Evolutionary conservation across 2,888 invertebrate genomes (phyloP).

Genomic region (Pandemis corylana): DNA sequence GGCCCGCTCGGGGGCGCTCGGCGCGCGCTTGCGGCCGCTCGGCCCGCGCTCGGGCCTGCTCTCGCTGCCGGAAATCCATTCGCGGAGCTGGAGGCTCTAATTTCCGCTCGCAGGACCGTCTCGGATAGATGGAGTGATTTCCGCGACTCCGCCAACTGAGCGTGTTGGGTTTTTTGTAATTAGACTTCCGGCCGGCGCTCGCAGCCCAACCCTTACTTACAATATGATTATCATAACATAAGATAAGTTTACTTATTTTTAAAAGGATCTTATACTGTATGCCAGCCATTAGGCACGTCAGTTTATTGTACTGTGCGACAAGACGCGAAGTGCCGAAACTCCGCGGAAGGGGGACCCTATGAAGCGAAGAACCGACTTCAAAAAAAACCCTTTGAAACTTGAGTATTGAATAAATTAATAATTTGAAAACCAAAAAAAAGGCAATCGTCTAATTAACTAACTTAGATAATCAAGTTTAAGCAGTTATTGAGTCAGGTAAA

Average conservation of each 20-base stretch:
- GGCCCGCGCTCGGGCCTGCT: slow-evolving; percentile 24
- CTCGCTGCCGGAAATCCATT: slow-evolving; percentile 64
- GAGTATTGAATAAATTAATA: no score
- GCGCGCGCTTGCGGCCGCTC: slow-evolving; percentile 7
- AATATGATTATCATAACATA: slow-evolving; percentile 9
- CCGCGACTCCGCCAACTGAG: slow-evolving; percentile 27
- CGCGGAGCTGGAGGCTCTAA: slow-evolving; percentile 63
- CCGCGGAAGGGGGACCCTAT: no score
- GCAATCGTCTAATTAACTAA: no score
- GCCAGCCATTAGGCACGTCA: no score
- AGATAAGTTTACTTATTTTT: neutral
- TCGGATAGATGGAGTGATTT: slow-evolving; percentile 40
- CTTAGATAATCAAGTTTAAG: no score
- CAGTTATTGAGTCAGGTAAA: no score
- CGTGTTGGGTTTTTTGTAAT: slow-evolving; percentile 40
- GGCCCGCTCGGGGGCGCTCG: slow-evolving; percentile 11
- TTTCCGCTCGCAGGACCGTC: slow-evolving; percentile 60
- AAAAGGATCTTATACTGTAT: neutral
- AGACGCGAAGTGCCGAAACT: no score
- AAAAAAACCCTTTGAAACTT: no score
- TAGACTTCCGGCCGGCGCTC: slow-evolving; percentile 32
- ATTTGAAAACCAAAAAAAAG: no score
- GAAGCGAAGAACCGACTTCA: no score
- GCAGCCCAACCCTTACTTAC: slow-evolving; percentile 18
- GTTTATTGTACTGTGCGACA: no score